phyloP scores from a whole-genome alignment of 2,888 invertebrate species.

The Platycheirus rosarum region DNA sequence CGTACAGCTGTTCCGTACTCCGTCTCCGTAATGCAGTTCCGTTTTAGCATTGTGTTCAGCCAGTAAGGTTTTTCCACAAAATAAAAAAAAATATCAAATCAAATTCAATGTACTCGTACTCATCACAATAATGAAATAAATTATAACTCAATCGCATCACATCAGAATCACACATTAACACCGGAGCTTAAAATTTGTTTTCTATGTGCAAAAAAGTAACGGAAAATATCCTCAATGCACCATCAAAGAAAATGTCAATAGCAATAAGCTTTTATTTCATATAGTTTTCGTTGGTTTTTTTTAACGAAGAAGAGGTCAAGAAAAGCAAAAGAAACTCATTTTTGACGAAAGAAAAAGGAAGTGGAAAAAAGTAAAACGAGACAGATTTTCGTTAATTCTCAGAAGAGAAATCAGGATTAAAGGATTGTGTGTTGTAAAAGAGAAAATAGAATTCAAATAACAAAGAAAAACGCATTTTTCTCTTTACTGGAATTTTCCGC shows the following conservation, averaged over 20 bases:
- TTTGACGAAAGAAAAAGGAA: constrained; percentile 1
- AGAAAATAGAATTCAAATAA: constrained; percentile 13
- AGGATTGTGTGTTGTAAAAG: neutral
- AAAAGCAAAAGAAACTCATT: neutral
- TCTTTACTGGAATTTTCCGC: constrained; percentile 5
- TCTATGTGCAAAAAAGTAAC: constrained; percentile 7
- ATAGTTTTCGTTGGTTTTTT: constrained; percentile 35
- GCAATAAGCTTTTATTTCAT: constrained; percentile 61
- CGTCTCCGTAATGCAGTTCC: no score
- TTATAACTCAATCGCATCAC: constrained; percentile 46
- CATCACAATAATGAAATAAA: constrained; percentile 11
- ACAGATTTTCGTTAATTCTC: no score
- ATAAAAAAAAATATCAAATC: constrained; percentile 21
- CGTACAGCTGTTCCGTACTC: no score
- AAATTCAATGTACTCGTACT: constrained; percentile 34
- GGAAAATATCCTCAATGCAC: constrained; percentile 51
- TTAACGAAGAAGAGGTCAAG: neutral
- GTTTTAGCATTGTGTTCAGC: no score
- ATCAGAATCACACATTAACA: constrained; percentile 30
- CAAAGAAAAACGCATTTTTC: neutral
- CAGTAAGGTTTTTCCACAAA: no score
- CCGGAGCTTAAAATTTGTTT: constrained; percentile 27
- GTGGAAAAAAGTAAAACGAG: constrained; percentile 7
- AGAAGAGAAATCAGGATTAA: no score
- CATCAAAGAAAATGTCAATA: constrained; percentile 57